Evolutionary conservation across 2,113 vertebrate genomes (phyloP).

Genomic region (Tetrao urogallus): DNA sequence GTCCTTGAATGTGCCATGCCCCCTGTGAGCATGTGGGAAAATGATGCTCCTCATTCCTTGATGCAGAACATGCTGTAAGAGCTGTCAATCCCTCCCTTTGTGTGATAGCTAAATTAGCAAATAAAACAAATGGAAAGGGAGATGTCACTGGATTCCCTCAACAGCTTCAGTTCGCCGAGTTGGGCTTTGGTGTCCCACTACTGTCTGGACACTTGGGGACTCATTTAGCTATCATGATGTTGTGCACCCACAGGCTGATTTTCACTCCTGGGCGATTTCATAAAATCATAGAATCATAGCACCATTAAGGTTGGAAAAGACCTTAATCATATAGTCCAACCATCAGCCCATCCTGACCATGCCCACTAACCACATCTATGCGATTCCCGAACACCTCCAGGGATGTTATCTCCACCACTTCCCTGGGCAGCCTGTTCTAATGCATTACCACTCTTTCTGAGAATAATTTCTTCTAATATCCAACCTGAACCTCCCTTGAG

Average conservation of each 20-base stretch:
- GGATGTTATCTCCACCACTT: too few relatives aligned
- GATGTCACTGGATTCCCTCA: neutral
- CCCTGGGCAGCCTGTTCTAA: too few relatives aligned
- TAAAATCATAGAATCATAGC: too few relatives aligned
- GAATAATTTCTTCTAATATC: too few relatives aligned
- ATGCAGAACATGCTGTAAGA: neutral
- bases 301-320: too few relatives aligned
- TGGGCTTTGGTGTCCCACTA: neutral
- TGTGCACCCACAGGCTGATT: neutral
- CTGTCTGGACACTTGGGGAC: neutral
- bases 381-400: too few relatives aligned
- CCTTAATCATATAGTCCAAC: too few relatives aligned
- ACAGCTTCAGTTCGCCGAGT: neutral
- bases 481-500: too few relatives aligned
- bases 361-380: too few relatives aligned
- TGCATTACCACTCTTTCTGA: too few relatives aligned
- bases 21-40: neutral
- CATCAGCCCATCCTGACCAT: too few relatives aligned
- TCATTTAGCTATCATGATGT: neutral
- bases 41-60: neutral
- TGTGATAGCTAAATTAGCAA: neutral
- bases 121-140: neutral
- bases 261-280: neutral
- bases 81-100: fast-evolving
- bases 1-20: neutral